Evolutionary conservation across 2,888 invertebrate genomes (phyloP).

Genomic region (Notocelia uddmanniana): DNA sequence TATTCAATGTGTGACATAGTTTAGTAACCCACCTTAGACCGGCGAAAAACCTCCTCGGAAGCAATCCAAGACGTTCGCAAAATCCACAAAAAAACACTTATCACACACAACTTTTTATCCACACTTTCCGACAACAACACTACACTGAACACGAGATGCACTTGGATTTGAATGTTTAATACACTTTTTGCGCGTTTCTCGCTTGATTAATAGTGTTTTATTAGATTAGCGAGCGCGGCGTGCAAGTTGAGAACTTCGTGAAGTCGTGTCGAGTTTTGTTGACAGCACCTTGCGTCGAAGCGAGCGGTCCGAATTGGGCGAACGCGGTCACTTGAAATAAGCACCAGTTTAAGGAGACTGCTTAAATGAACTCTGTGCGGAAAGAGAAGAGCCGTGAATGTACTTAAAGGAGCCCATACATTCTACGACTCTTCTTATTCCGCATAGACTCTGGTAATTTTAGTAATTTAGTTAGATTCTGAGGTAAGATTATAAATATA

Average conservation of each 20-base stretch:
- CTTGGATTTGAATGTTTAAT: constrained; percentile 46
- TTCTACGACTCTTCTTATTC: too few relatives aligned
- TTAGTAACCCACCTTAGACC: constrained; percentile 52
- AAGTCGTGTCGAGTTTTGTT: constrained; percentile 33
- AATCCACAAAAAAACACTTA: constrained; percentile 47
- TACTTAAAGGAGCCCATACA: too few relatives aligned
- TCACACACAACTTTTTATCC: constrained; percentile 49
- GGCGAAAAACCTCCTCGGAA: constrained; percentile 51
- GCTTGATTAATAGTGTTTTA: constrained; percentile 57
- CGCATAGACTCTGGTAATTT: too few relatives aligned
- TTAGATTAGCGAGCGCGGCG: constrained; percentile 54
- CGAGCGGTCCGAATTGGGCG: constrained; percentile 36
- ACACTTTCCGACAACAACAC: constrained; percentile 46
- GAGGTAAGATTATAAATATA: too few relatives aligned
- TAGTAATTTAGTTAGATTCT: too few relatives aligned
- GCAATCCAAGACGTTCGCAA: constrained; percentile 43
- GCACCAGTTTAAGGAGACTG: constrained; percentile 31
- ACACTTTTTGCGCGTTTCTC: constrained; percentile 55
- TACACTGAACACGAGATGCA: constrained; percentile 46
- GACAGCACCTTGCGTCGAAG: constrained; percentile 38
- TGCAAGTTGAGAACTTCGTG: constrained; percentile 50
- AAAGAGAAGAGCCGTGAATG: too few relatives aligned
- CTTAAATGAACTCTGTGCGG: not conserved
- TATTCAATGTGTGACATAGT: constrained; percentile 33
- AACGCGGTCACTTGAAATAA: not conserved